phyloP scores from a whole-genome alignment of 1,140 invertebrate species.

The Heterodera schachtii region DNA sequence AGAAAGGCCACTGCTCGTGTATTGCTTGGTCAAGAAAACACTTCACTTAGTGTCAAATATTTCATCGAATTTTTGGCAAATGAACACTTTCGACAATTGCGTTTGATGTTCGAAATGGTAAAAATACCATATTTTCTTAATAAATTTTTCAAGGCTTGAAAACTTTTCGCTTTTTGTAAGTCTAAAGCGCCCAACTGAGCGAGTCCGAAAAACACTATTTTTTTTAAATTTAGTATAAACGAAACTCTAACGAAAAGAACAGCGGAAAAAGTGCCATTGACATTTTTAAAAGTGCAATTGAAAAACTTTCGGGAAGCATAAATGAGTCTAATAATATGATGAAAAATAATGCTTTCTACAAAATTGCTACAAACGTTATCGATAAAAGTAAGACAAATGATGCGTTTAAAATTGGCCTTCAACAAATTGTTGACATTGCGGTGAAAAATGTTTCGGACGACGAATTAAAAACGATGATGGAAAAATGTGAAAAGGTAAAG shows the following conservation, averaged over 20 bases:
- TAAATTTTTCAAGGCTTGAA: no score
- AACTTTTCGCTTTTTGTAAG: no score
- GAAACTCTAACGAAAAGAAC: neutral
- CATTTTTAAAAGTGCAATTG: neutral
- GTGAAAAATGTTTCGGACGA: neutral
- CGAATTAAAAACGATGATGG: neutral
- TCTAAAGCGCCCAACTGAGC: no score
- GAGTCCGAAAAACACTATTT: no score
- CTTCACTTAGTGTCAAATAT: neutral
- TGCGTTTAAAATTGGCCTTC: neutral
- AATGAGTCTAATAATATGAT: no score
- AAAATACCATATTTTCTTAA: neutral
- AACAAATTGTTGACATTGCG: neutral
- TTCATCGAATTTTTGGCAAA: neutral
- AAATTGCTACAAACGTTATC: no score
- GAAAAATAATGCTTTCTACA: no score
- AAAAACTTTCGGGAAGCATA: neutral
- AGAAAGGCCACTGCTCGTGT: no score
- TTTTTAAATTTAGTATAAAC: neutral
- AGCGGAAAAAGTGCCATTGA: neutral
- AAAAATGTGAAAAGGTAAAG: neutral
- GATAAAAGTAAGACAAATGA: no score
- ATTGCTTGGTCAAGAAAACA: neutral
- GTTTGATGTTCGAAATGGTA: neutral
- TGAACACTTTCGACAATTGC: neutral